These are phyloP conservation scores for Leptobrachium ailaonicum DNA, from an alignment of 2,113 vertebrate genomes.

Conservation along the genomic window DNA sequence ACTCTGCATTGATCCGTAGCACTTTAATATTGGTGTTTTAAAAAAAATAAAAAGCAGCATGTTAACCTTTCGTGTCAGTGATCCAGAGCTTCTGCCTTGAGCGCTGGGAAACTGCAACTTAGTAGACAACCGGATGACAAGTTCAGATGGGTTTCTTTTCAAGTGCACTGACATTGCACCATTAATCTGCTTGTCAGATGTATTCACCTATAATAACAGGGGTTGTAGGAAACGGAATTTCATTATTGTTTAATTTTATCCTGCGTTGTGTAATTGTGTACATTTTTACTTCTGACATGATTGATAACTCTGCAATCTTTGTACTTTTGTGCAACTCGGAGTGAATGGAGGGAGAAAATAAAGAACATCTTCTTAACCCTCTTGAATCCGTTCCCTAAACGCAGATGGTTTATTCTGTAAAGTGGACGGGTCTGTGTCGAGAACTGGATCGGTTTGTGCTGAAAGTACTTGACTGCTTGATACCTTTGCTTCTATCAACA, in stretches of 20 bases:
- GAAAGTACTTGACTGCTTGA: too few species aligned
- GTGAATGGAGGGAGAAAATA: too few species aligned
- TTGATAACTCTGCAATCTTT: neutral
- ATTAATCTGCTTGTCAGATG: constrained; percentile 37
- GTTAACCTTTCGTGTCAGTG: constrained; percentile 34
- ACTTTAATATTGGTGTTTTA: constrained; percentile 21
- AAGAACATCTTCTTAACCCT: too few species aligned
- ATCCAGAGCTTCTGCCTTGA: constrained; percentile 32
- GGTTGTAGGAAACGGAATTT: constrained; percentile 28
- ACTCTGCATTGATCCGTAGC: constrained; percentile 30
- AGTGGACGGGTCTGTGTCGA: too few species aligned
- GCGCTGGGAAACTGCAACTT: constrained; percentile 40
- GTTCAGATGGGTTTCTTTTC: constrained; percentile 28
- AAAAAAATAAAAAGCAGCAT: neutral
- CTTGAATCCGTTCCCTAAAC: too few species aligned
- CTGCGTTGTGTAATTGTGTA: neutral
- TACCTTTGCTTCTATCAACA: too few species aligned
- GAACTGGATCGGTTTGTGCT: too few species aligned
- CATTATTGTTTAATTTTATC: constrained; percentile 19
- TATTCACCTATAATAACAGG: constrained; percentile 35
- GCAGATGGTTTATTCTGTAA: too few species aligned
- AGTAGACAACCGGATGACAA: constrained; percentile 29
- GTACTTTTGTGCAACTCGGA: neutral
- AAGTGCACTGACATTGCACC: constrained; percentile 23
- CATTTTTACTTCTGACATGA: neutral